Percentiles rank a stretch among this genome's conserved stretches.
Conservation (phyloP, 1,140 invertebrate species). For the Eubasilissa regina region DNA sequence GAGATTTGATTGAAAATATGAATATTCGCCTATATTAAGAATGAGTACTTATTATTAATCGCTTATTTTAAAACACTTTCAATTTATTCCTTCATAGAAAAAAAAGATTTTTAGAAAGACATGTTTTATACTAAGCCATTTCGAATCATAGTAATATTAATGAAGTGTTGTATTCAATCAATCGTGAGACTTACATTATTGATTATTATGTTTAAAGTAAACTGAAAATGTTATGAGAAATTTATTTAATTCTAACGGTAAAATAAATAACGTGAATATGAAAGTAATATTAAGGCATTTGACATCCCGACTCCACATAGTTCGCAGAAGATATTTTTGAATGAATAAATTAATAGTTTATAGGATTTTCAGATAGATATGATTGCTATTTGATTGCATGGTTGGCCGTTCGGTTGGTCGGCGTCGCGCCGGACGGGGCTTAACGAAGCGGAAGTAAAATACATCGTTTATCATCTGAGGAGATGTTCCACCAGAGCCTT, state of each 20-base stretch:
- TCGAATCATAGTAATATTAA: slow-evolving; percentile 50
- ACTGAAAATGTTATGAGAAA: slow-evolving; percentile 47
- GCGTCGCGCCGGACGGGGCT: neutral
- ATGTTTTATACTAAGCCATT: slow-evolving; percentile 57
- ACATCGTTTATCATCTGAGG: slow-evolving; percentile 20
- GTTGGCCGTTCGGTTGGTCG: neutral
- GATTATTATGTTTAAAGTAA: slow-evolving; percentile 47
- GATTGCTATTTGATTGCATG: slow-evolving; percentile 23
- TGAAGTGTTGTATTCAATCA: slow-evolving; percentile 58
- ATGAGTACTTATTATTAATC: slow-evolving; percentile 55
- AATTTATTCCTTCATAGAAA: slow-evolving; percentile 53
- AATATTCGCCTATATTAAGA: slow-evolving; percentile 56
- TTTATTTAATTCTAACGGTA: slow-evolving; percentile 32
- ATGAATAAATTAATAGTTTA: slow-evolving; percentile 44
- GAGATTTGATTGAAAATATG: slow-evolving; percentile 52
- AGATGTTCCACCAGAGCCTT: neutral
- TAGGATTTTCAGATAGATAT: slow-evolving; percentile 40
- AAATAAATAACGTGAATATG: slow-evolving; percentile 7
- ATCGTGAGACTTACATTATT: slow-evolving; percentile 57
- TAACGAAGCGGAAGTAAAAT: slow-evolving; percentile 23
- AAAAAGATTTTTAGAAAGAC: slow-evolving; percentile 45
- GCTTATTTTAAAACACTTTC: slow-evolving; percentile 56
- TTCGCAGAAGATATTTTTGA: slow-evolving; percentile 58
- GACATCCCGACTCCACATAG: slow-evolving; percentile 48
- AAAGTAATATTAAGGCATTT: slow-evolving; percentile 37